Conservation (phyloP, 37 sponge, comb jelly and placozoan genomes). For the Theonella swinhoei region DNA sequence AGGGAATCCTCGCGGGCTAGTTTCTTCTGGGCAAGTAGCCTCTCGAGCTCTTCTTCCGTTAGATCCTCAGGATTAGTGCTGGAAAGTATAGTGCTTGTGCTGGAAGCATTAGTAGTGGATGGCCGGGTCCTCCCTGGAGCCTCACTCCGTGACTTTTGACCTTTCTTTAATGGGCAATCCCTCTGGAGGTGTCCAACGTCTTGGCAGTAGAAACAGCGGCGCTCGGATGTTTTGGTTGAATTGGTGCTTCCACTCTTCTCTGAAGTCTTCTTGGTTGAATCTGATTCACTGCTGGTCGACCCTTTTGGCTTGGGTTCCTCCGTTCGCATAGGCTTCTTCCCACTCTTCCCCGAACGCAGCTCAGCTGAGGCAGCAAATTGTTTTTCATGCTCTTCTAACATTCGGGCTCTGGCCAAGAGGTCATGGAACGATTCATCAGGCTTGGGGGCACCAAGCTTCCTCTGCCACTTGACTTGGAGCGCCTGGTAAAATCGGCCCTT, state of each 20-base stretch:
- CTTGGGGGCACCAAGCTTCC: constrained; percentile 18
- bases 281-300: no score
- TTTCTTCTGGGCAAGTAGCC: neutral
- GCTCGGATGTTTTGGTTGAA: neutral
- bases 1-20: neutral
- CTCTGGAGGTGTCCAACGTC: constrained; percentile 21
- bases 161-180: constrained; percentile 5
- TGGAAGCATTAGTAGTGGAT: neutral
- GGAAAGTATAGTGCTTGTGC: neutral
- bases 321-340: neutral
- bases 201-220: constrained; percentile 14
- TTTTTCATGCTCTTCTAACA: constrained; percentile 11
- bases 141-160: no score
- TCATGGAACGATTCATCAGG: constrained; percentile 22
- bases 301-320: neutral
- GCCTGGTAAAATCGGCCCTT: constrained; percentile 4
- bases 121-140: constrained; percentile 10
- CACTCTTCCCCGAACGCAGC: neutral
- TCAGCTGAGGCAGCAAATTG: constrained; percentile 5
- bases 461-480: neutral
- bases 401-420: neutral
- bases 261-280: neutral
- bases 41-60: constrained; percentile 17
- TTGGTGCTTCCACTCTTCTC: neutral
- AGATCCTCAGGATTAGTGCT: neutral